phyloP scores from a whole-genome alignment of 2,797 vertebrate genomes.

The Enteromius anoplus region DNA sequence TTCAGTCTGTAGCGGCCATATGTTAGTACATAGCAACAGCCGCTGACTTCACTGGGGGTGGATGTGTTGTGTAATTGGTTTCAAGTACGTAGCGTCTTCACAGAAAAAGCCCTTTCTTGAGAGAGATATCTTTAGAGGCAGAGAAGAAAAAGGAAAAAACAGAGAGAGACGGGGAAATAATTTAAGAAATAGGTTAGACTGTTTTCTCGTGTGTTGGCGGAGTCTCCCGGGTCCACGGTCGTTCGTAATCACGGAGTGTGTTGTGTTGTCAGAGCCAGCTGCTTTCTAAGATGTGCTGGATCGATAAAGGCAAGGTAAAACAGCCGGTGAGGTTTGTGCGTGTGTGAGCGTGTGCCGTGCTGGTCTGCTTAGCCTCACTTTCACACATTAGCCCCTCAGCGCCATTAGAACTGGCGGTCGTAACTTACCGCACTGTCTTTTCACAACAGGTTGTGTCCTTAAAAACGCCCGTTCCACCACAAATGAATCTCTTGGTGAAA shows the following conservation, averaged over 20 bases:
- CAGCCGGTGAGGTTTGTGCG: conserved; percentile 61
- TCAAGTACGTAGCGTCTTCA: conserved; percentile 79
- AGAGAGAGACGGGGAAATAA: neutral
- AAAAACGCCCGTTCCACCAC: conserved; percentile 71
- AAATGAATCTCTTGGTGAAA: conserved; percentile 76
- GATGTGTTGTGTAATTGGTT: conserved; percentile 82
- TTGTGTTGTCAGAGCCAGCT: conserved; percentile 74
- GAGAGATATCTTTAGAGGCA: conserved; percentile 69
- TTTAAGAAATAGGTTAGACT: conserved; percentile 53
- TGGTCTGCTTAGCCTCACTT: conserved; percentile 46
- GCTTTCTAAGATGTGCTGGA: conserved; percentile 74
- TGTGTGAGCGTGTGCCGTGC: conserved; percentile 44
- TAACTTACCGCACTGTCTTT: conserved; percentile 76
- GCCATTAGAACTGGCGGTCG: conserved; percentile 73
- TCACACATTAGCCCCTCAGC: conserved; percentile 77
- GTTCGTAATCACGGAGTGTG: conserved; percentile 75
- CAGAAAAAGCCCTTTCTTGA: conserved; percentile 72
- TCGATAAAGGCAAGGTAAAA: conserved; percentile 75
- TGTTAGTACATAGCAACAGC: conserved; percentile 69
- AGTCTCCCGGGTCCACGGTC: conserved; percentile 64
- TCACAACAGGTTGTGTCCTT: conserved; percentile 71
- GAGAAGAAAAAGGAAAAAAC: conserved; percentile 45
- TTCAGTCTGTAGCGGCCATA: conserved; percentile 79
- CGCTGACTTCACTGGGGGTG: conserved; percentile 69
- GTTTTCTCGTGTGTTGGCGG: conserved; percentile 68